A percentile compares a stretch with the other conserved stretches of the same genome.
Conservation (phyloP, 2,113 vertebrate genomes). For the Burhinus bistriatus region DNA sequence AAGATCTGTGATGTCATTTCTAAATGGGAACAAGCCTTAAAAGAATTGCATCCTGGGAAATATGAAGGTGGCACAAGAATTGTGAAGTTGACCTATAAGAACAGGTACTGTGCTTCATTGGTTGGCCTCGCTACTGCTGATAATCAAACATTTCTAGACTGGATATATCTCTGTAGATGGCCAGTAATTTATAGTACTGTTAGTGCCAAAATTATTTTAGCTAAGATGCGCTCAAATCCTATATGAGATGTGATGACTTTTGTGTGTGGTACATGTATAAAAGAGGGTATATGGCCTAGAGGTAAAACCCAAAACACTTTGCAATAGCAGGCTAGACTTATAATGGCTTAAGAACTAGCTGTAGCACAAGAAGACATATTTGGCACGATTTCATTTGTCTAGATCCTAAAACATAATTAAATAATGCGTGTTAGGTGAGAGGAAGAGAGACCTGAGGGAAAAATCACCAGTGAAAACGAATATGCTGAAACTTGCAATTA, state of each 20-base stretch:
- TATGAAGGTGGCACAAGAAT: slow-evolving; percentile 85
- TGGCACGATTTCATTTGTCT: not conserved
- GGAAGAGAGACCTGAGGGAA: not conserved
- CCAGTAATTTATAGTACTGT: not conserved
- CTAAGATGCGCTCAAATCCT: not conserved
- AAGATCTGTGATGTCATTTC: slow-evolving; percentile 93
- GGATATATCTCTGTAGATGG: not conserved
- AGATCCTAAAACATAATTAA: slow-evolving; percentile 5
- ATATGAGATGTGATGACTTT: not conserved
- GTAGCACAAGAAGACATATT: not conserved
- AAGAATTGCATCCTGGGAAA: slow-evolving; percentile 87
- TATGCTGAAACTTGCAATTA: not conserved
- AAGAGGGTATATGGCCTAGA: not conserved
- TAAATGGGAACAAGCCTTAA: slow-evolving; percentile 90
- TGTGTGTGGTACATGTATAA: not conserved
- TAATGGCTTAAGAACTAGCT: not conserved
- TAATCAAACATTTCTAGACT: not conserved
- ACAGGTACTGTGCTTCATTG: slow-evolving; percentile 72
- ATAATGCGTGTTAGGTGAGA: not conserved
- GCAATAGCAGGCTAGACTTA: not conserved
- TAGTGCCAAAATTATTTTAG: not conserved
- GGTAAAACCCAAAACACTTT: not conserved
- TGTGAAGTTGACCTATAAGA: slow-evolving; percentile 88
- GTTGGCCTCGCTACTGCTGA: not conserved
- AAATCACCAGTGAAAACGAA: not conserved